Conservation (phyloP, 2,888 invertebrate species). For the Drosophila anceps region DNA sequence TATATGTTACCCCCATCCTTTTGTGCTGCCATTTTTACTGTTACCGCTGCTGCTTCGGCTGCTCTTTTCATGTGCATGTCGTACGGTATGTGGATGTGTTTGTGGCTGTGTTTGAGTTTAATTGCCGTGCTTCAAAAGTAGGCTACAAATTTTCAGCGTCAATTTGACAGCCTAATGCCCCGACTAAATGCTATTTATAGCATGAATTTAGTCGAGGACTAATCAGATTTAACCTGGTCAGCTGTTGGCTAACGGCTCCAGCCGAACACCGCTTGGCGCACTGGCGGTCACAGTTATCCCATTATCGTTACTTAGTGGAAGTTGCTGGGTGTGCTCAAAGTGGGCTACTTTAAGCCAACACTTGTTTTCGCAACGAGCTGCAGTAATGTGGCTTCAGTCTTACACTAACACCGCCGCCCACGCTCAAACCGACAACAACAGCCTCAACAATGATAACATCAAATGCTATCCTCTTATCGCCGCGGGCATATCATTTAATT, state of each 20-base stretch:
- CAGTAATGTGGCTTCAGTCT: conserved; percentile 70
- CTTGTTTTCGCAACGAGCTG: conserved; percentile 33
- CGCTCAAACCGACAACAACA: conserved; percentile 20
- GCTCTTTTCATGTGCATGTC: conserved; percentile 49
- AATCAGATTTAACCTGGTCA: conserved; percentile 52
- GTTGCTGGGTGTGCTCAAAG: conserved; percentile 23
- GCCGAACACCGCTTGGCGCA: conserved; percentile 26
- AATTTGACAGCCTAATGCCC: conserved; percentile 44
- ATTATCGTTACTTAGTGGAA: conserved; percentile 29
- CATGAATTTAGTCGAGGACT: conserved; percentile 10
- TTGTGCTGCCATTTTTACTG: conserved; percentile 56
- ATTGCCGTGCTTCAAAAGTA: conserved; percentile 57
- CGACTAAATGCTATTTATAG: conserved; percentile 47
- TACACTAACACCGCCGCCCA: conserved; percentile 15
- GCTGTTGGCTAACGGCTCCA: conserved; percentile 11
- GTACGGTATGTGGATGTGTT: conserved; percentile 3
- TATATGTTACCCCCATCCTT: conserved; percentile 16
- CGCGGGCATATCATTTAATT: conserved; percentile 77
- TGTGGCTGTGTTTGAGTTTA: conserved; percentile 36
- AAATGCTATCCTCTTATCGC: conserved; percentile 68
- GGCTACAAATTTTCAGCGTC: conserved; percentile 52
- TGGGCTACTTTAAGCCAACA: conserved; percentile 19
- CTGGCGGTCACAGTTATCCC: conserved; percentile 41
- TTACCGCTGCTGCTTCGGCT: conserved; percentile 27
- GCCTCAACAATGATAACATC: conserved; percentile 29